A percentile compares a stretch with the other conserved stretches of the same genome.
Evolutionary conservation across 2,888 invertebrate genomes (phyloP).

Genomic region (Drosophila pseudotakahashii): DNA sequence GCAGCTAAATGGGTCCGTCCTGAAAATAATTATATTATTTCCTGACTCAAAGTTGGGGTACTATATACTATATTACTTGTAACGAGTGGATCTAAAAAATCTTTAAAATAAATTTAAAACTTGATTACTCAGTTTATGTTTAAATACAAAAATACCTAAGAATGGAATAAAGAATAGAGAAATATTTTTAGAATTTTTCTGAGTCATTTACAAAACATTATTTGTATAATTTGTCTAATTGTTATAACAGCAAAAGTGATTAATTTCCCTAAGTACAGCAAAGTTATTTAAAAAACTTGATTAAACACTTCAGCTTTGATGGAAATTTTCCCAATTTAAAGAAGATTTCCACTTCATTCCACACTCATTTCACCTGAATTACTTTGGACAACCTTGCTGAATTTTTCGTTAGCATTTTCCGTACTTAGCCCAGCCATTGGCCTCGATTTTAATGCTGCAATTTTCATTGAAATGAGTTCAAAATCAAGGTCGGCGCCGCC

Average conservation of each 20-base stretch:
- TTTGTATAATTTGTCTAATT: no score
- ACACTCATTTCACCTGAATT: conserved; percentile 19
- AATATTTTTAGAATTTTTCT: no score
- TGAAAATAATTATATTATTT: conserved; percentile 13
- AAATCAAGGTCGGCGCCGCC: conserved; percentile 66
- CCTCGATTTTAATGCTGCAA: conserved; percentile 61
- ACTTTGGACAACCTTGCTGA: background rate
- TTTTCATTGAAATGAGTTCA: conserved; percentile 66
- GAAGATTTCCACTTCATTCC: background rate
- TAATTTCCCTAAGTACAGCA: background rate
- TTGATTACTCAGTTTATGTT: no score
- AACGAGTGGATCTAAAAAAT: background rate
- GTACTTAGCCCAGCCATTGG: conserved; percentile 47
- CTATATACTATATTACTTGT: no score
- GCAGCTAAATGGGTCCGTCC: conserved; percentile 14
- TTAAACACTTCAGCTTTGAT: no score
- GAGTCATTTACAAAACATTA: no score
- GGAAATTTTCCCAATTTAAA: background rate
- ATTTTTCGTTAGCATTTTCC: conserved; percentile 7
- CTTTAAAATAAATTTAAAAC: background rate
- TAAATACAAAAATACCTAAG: no score
- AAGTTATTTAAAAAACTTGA: no score
- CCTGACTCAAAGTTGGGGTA: background rate
- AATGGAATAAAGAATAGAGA: no score
- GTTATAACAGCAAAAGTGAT: no score